Percentiles rank a stretch among this genome's conserved stretches.
These are phyloP conservation scores for Drosophila pallidifrons DNA, from an alignment of 1,140 invertebrate genomes.

Conservation along the genomic window DNA sequence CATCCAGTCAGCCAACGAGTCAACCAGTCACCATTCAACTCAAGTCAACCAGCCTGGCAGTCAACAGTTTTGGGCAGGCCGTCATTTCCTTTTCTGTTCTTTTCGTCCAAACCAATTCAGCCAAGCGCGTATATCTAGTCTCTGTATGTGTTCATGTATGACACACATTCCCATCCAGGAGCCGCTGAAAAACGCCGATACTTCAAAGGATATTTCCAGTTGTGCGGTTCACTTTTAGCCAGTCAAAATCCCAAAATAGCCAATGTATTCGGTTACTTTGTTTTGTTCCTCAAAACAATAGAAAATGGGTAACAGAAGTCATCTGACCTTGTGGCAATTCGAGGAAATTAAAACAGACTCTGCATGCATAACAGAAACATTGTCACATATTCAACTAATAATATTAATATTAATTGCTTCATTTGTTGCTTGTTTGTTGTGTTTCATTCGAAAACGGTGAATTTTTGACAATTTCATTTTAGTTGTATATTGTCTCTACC, in stretches of 20 bases:
- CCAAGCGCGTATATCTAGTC: conserved; percentile 28
- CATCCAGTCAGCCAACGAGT: conserved; percentile 23
- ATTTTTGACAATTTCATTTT: no score
- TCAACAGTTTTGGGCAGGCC: conserved; percentile 40
- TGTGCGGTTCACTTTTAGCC: conserved; percentile 25
- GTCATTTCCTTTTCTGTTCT: conserved; percentile 75
- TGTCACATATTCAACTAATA: background rate
- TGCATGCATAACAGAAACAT: background rate
- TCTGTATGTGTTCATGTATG: conserved; percentile 28
- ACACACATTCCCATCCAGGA: conserved; percentile 66
- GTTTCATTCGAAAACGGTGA: no score
- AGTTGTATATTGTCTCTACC: no score
- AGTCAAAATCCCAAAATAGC: conserved; percentile 33
- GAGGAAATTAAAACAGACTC: conserved; percentile 25
- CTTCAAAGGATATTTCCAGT: conserved; percentile 68
- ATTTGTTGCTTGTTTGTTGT: background rate
- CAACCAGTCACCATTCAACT: conserved; percentile 3
- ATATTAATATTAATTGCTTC: conserved; percentile 16
- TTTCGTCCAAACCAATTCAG: conserved; percentile 34
- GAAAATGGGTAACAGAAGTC: conserved; percentile 22
- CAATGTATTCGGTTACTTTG: conserved; percentile 1
- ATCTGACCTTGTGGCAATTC: conserved; percentile 30
- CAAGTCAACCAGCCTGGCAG: conserved; percentile 19
- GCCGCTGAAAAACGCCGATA: conserved; percentile 53
- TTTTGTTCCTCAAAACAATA: conserved; percentile 34